Evolutionary conservation across 1,140 invertebrate species (phyloP).

Genomic region (Drosophila ohnishii): DNA sequence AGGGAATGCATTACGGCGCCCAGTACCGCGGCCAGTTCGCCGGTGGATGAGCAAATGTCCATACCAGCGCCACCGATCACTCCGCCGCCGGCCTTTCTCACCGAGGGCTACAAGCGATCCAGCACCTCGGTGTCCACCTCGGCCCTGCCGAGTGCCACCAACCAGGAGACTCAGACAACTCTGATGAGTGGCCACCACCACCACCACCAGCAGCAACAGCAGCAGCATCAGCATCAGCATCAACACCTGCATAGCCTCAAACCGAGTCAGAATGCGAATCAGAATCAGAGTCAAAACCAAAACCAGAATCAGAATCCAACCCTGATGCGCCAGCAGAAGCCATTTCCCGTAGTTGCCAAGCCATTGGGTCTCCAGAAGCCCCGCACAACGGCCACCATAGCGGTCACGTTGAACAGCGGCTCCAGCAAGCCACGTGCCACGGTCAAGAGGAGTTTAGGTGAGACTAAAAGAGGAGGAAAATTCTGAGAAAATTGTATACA

Average conservation of each 20-base stretch:
- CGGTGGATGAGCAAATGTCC: slow-evolving; percentile 84
- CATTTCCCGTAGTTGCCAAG: slow-evolving; percentile 48
- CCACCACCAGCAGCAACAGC: not conserved
- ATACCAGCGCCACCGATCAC: slow-evolving; percentile 86
- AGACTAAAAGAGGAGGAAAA: slow-evolving; percentile 16
- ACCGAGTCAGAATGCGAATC: not conserved
- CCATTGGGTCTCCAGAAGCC: slow-evolving; percentile 47
- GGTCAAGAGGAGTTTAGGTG: slow-evolving; percentile 78
- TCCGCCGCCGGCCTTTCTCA: slow-evolving; percentile 87
- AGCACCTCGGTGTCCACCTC: slow-evolving; percentile 69
- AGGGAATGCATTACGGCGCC: slow-evolving; percentile 75
- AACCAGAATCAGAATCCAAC: slow-evolving; percentile 10
- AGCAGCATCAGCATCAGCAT: not conserved
- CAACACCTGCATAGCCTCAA: slow-evolving; percentile 2
- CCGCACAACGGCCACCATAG: slow-evolving; percentile 71
- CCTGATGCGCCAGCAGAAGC: slow-evolving; percentile 49
- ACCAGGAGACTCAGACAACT: slow-evolving; percentile 32
- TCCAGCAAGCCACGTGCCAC: slow-evolving; percentile 72
- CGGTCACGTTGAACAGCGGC: slow-evolving; percentile 72
- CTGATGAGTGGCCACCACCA: slow-evolving; percentile 12
- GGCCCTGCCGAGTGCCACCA: slow-evolving; percentile 62
- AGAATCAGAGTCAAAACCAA: not conserved
- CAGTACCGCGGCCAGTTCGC: slow-evolving; percentile 82
- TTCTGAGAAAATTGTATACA: not conserved
- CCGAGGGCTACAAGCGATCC: slow-evolving; percentile 85